These are phyloP conservation scores for Plotosus lineatus DNA, from an alignment of 2,113 vertebrate species.

Conservation along the genomic window DNA sequence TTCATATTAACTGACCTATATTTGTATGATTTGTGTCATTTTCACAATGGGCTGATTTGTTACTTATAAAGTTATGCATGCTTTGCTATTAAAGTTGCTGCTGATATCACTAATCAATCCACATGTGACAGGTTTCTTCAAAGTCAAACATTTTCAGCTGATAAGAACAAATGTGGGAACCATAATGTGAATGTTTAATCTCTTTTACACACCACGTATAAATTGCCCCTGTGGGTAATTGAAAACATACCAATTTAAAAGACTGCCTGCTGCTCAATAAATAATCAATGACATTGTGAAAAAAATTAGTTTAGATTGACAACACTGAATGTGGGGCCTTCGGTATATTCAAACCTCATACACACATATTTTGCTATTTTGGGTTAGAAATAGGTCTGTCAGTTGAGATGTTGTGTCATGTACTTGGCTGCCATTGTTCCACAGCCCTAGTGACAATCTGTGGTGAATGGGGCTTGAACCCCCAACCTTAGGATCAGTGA, in stretches of 20 bases:
- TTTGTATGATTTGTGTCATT: not conserved
- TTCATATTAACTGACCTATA: not conserved
- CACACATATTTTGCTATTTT: not conserved
- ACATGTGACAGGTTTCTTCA: not conserved
- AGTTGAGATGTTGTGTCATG: not conserved
- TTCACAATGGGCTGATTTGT: not conserved
- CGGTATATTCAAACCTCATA: not conserved
- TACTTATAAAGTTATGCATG: not conserved
- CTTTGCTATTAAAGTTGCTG: not conserved
- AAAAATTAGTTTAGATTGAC: not conserved
- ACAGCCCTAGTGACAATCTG: not conserved
- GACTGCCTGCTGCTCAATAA: constrained; percentile 18
- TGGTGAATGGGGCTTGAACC: no score
- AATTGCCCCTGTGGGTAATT: not conserved
- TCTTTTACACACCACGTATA: constrained; percentile 5
- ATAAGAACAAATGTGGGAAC: not conserved
- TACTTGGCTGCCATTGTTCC: not conserved
- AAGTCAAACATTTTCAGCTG: constrained; percentile 15
- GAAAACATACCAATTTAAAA: constrained; percentile 24
- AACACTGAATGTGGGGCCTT: not conserved
- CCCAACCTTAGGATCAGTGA: no score
- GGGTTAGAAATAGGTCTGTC: not conserved
- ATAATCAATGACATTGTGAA: constrained; percentile 19
- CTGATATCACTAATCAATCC: not conserved
- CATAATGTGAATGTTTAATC: constrained; percentile 23